Evolutionary conservation across 2,888 invertebrate genomes (phyloP).

Genomic region (Disparrhopalites patrizii): DNA sequence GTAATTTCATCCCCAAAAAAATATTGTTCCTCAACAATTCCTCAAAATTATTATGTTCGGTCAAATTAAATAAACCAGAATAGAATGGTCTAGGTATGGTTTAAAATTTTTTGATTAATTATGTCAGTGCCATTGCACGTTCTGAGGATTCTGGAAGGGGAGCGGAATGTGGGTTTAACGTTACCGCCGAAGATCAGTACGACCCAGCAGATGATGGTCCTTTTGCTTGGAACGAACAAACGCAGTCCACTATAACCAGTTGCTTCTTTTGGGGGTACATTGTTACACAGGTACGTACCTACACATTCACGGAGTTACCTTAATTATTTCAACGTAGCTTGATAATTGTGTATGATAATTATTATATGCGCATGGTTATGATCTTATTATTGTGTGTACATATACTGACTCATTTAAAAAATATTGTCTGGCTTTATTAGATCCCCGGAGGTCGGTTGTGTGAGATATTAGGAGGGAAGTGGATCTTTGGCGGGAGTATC

Average conservation of each 20-base stretch:
- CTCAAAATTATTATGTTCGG: no score
- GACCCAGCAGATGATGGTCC: conserved; percentile 18
- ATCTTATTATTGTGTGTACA: neutral
- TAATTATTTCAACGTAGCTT: no score
- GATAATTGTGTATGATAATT: no score
- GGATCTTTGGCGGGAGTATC: conserved; percentile 32
- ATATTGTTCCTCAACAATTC: neutral
- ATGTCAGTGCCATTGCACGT: conserved; percentile 13
- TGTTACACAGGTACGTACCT: conserved; percentile 27
- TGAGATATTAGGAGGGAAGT: conserved; percentile 27
- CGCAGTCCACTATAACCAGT: conserved; percentile 62
- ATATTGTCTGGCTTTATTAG: conserved; percentile 18
- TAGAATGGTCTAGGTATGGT: no score
- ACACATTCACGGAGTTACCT: no score
- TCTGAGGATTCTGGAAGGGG: neutral
- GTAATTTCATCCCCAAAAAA: no score
- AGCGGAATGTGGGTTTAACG: conserved; percentile 10
- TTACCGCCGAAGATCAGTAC: neutral
- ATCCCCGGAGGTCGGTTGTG: conserved; percentile 36
- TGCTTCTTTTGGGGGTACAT: conserved; percentile 35
- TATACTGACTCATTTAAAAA: neutral
- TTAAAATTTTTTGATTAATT: no score
- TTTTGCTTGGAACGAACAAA: conserved; percentile 62
- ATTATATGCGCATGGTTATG: no score
- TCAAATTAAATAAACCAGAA: no score